These are phyloP conservation scores for Habrosyne pyritoides DNA, from an alignment of 2,888 invertebrate genomes.

Conservation along the genomic window DNA sequence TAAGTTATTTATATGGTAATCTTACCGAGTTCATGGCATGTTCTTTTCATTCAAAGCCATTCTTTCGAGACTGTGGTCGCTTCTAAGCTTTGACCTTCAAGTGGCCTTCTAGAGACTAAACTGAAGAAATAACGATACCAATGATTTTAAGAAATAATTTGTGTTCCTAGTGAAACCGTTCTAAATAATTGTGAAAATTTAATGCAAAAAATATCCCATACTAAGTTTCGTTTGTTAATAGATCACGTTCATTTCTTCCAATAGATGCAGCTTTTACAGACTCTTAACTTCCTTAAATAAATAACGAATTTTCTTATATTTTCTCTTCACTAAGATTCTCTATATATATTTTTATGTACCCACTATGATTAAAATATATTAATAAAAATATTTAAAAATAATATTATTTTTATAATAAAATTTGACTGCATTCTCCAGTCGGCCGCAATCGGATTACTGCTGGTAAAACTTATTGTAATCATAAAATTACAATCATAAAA, in stretches of 20 bases:
- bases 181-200: too few relatives aligned
- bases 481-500: slow-evolving; percentile 46
- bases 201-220: too few relatives aligned
- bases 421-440: slow-evolving; percentile 85
- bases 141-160: too few relatives aligned
- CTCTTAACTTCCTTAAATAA: background rate
- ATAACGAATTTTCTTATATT: background rate
- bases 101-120: too few relatives aligned
- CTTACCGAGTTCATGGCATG: too few relatives aligned
- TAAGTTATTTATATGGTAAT: too few relatives aligned
- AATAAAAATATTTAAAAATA: slow-evolving; percentile 34
- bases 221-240: too few relatives aligned
- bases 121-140: too few relatives aligned
- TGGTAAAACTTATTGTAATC: slow-evolving; percentile 84
- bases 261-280: background rate
- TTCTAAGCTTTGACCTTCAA: too few relatives aligned
- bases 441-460: slow-evolving; percentile 89
- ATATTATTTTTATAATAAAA: slow-evolving; percentile 52
- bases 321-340: background rate
- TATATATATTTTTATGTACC: slow-evolving; percentile 18
- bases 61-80: too few relatives aligned
- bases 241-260: background rate
- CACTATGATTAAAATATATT: slow-evolving; percentile 15
- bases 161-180: too few relatives aligned
- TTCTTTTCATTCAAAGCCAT: too few relatives aligned